Base-by-base conservation (phyloP, 2,797 vertebrate genomes). In the Parauchenoglanis punctatus region DNA sequence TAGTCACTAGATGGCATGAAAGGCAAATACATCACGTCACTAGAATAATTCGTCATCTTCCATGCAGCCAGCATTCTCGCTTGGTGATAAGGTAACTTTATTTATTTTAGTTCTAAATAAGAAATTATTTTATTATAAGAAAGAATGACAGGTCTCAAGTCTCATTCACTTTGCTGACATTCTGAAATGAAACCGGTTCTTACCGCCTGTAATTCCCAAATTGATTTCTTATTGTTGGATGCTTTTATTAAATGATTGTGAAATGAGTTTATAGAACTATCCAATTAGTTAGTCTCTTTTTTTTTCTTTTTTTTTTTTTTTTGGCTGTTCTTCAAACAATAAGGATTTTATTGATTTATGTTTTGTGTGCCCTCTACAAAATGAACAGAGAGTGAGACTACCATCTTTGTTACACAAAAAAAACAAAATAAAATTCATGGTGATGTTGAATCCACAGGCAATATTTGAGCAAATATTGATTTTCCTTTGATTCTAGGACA, bases 1-100 rank as follows among this genome's bases (percentile, higher is more conserved):
- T 73, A 40, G 25, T 40, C 90, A 87, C 87, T 85, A 91, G 90
- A 81, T 88, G 90, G 87, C 89, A 89, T 85, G 86, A 89, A 84
- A 86, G 61, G 44, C 83, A 75, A 54, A 78, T 68, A 78, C 56
- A 80, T 67, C 20, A 61, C 35, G 72, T 80, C 12, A 25, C 54
- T 31, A 25, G 46, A 56, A 56, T 25, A 76, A n/a, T 25, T 56
- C 52, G 23, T 65, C 28, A 17, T 85, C 77, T 28, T 80, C 35
- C 65, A 67, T 72, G 31, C 56, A 77, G 5, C 12, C 70, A 58
- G 25, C 59, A 8, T 23, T 81, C 77, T 81, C 31, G 1, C 20
- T 25, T 17, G 20, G 31, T n/a, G 35, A 61, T 44, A 44, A 44
- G 20, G 23, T 44, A 81, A 61, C 31, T 3, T 61, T 81, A 46